phyloP scores from a whole-genome alignment of 1,140 invertebrate genomes.

The Mya arenaria region DNA sequence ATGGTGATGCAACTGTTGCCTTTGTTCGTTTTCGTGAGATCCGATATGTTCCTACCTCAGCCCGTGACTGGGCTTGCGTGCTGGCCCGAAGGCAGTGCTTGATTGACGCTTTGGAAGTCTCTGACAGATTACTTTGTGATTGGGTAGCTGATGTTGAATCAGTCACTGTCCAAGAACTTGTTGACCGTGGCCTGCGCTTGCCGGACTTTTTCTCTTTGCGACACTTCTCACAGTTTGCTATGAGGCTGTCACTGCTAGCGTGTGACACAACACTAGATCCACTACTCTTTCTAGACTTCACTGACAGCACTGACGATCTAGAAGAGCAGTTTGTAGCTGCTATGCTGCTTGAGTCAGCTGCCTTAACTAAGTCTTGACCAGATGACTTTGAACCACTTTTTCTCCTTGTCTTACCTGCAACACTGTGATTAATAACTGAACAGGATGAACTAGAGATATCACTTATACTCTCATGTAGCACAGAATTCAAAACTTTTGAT shows the following conservation, averaged over 20 bases:
- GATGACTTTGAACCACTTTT: background rate
- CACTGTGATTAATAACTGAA: background rate
- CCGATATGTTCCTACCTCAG: constrained; percentile 39
- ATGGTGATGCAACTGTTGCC: background rate
- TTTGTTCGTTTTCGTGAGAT: constrained; percentile 25
- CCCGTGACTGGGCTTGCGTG: constrained; percentile 43
- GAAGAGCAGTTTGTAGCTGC: background rate
- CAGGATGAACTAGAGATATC: background rate
- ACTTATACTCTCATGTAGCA: background rate
- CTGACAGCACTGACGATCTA: constrained; percentile 17
- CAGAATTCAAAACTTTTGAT: no score
- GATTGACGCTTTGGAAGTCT: background rate
- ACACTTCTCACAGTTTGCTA: constrained; percentile 47
- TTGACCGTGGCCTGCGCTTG: constrained; percentile 23
- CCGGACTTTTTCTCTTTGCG: constrained; percentile 18
- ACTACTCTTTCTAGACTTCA: constrained; percentile 39
- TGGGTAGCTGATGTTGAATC: background rate
- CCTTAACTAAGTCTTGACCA: background rate
- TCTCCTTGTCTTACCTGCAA: background rate
- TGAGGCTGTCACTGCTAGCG: constrained; percentile 39
- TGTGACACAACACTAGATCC: constrained; percentile 39
- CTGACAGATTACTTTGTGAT: background rate
- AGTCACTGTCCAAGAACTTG: constrained; percentile 33
- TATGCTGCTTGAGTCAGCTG: background rate
- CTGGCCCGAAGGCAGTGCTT: constrained; percentile 42